Evolutionary conservation across 2,113 vertebrate species (phyloP).

Genomic region (Chascanopsetta lugubris): DNA sequence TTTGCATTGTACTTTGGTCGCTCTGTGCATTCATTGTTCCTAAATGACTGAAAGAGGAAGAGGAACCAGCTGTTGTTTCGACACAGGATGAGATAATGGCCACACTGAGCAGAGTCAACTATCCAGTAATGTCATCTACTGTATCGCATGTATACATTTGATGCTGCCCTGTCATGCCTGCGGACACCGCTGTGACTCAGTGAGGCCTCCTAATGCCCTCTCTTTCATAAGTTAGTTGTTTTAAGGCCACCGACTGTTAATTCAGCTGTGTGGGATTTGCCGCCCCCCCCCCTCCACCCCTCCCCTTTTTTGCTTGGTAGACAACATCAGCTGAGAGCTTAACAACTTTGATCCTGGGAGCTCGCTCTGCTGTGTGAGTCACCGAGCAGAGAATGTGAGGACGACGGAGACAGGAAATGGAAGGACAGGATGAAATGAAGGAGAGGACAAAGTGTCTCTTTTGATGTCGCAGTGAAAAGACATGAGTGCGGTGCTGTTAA

Average conservation of each 20-base stretch:
- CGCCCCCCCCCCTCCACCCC: constrained; percentile 1
- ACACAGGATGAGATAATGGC: not conserved
- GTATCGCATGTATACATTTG: too few relatives aligned
- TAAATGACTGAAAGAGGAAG: constrained; percentile 2
- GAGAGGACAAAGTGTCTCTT: constrained; percentile 20
- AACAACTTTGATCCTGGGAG: constrained; percentile 52
- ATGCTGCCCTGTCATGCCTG: not conserved
- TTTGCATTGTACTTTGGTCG: not conserved
- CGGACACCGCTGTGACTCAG: not conserved
- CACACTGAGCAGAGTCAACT: not conserved
- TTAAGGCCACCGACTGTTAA: constrained; percentile 52
- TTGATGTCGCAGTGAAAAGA: constrained; percentile 8
- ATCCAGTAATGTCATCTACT: too few relatives aligned
- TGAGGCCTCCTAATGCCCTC: too few relatives aligned
- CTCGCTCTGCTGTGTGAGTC: constrained; percentile 6
- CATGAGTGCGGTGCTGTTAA: not conserved
- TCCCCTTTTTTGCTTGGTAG: constrained; percentile 11
- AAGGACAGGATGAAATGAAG: constrained; percentile 1
- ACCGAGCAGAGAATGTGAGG: constrained; percentile 33
- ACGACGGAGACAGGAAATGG: constrained; percentile 34
- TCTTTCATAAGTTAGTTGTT: constrained; percentile 18
- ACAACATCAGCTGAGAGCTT: constrained; percentile 41
- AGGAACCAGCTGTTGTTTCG: not conserved
- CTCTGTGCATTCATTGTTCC: not conserved
- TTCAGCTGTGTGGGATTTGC: constrained; percentile 68